Conservation (phyloP, 2,113 vertebrate species). For the Amazona guildingii region DNA sequence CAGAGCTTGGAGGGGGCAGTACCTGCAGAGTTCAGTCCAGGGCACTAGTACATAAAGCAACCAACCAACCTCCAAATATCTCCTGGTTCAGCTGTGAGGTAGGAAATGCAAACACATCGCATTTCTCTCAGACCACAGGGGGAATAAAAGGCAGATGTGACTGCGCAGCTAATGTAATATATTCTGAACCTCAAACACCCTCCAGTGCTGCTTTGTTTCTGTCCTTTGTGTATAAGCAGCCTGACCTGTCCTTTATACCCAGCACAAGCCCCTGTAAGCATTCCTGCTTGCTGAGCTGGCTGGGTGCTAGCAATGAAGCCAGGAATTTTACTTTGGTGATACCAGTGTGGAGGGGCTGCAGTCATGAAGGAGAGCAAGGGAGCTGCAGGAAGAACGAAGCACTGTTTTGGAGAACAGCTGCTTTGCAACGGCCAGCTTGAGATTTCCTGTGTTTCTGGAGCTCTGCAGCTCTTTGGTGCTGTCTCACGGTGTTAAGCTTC, state of each 20-base stretch:
- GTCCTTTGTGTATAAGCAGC: background rate
- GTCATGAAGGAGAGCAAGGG: background rate
- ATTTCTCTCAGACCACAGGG: background rate
- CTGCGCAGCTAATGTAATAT: background rate
- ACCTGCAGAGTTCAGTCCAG: background rate
- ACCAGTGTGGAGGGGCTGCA: background rate
- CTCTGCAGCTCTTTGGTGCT: background rate
- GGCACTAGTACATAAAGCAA: background rate
- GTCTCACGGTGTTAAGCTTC: background rate
- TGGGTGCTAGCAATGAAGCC: background rate
- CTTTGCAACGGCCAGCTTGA: background rate
- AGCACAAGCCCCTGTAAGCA: background rate
- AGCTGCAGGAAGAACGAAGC: fast-evolving
- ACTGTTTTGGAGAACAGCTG: background rate
- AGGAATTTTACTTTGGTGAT: background rate
- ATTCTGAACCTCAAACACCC: background rate
- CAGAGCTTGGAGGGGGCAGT: background rate
- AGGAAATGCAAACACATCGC: background rate
- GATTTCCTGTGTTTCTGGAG: background rate
- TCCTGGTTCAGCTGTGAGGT: background rate
- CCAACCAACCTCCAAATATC: background rate
- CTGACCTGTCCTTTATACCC: background rate
- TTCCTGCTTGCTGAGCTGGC: background rate
- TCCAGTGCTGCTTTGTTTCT: background rate
- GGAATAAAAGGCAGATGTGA: background rate